Evolutionary conservation across 2,888 invertebrate genomes (phyloP).

Genomic region (Acleris literana): DNA sequence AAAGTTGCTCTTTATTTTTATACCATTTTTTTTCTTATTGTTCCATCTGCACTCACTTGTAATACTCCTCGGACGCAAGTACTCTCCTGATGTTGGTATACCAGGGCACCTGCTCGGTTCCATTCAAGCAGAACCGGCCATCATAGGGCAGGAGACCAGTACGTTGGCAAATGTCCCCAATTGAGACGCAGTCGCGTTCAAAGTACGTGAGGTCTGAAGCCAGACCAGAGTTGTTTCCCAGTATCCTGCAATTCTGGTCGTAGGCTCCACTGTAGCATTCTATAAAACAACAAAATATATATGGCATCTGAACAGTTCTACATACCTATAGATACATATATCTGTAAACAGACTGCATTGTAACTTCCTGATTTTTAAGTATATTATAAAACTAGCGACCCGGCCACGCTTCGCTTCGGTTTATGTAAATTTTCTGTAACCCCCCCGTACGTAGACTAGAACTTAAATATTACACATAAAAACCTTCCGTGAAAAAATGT

Average conservation of each 20-base stretch:
- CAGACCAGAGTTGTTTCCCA: conserved; percentile 56
- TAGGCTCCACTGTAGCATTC: conserved; percentile 87
- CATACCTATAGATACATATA: no score
- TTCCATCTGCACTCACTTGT: conserved; percentile 77
- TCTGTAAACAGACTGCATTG: no score
- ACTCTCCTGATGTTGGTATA: conserved; percentile 79
- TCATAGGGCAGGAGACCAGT: conserved; percentile 69
- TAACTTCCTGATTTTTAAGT: no score
- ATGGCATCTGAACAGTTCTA: no score
- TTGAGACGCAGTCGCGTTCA: conserved; percentile 74
- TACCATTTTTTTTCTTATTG: neutral
- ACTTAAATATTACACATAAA: no score
- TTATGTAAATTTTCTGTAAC: no score
- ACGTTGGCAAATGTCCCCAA: conserved; percentile 76
- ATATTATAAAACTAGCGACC: no score
- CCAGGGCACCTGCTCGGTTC: conserved; percentile 65
- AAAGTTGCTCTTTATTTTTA: neutral
- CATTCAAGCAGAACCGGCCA: conserved; percentile 72
- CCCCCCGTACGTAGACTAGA: no score
- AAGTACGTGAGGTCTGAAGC: conserved; percentile 78
- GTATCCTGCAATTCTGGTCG: conserved; percentile 75
- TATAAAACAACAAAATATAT: conserved; percentile 50
- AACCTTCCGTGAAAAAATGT: no score
- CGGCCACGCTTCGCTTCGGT: no score
- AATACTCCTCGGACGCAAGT: conserved; percentile 87